A percentile compares a stretch with the other conserved stretches of the same genome.
Conservation (phyloP, 53 echinoderm and acorn worm genomes). For the Paelopatides confundens region DNA sequence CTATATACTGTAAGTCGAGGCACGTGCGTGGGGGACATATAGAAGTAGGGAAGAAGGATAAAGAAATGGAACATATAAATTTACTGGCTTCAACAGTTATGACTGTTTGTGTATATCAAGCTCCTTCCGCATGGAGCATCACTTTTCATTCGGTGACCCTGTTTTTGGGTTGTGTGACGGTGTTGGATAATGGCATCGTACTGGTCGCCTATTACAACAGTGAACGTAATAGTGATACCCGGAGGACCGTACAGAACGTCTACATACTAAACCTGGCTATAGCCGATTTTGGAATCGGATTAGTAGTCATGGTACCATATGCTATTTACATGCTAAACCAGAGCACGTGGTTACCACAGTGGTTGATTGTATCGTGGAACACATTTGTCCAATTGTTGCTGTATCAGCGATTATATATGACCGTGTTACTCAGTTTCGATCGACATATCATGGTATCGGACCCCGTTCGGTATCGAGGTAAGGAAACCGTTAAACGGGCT, state of each 20-base stretch:
- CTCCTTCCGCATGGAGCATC: background rate
- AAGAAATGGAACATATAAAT: background rate
- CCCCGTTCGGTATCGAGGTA: slow-evolving; percentile 8
- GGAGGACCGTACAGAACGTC: slow-evolving; percentile 6
- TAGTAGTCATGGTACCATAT: slow-evolving; percentile 22
- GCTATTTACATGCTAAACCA: background rate
- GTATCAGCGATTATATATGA: slow-evolving; percentile 6
- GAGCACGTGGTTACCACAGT: background rate
- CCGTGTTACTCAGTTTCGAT: slow-evolving; percentile 17
- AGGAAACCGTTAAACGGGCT: slow-evolving; percentile 9
- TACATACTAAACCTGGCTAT: slow-evolving; percentile 33
- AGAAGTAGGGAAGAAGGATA: no score
- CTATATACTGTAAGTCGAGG: no score
- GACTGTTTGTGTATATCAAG: background rate
- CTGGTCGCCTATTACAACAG: slow-evolving; percentile 8
- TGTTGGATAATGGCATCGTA: slow-evolving; percentile 2
- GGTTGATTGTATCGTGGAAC: background rate
- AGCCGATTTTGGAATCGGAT: slow-evolving; percentile 10
- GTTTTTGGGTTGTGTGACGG: background rate
- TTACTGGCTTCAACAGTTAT: background rate
- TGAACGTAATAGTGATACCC: background rate
- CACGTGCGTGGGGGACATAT: no score
- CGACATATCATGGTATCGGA: slow-evolving; percentile 37
- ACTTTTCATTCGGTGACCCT: background rate
- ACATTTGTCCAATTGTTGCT: background rate